Evolutionary conservation across 2,888 invertebrate species (phyloP), one percentile per base, ranked within the genome.

Genomic region (Anagyrus pseudococci): DNA sequence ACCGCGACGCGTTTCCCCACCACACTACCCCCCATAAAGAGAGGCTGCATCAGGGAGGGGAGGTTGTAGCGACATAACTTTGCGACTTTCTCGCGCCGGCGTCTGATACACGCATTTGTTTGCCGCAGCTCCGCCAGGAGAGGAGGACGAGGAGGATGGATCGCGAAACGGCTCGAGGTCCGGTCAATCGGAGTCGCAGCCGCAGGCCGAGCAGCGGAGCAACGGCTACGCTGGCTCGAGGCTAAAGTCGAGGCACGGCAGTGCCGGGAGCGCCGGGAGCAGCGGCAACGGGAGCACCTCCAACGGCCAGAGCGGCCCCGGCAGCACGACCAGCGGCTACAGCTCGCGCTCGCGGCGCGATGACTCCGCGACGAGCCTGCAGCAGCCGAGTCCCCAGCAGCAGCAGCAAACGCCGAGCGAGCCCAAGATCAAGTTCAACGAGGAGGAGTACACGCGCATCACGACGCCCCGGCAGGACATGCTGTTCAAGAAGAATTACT

Each of bases 381-480:
- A 37, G 6, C 6, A 10, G 37, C 58, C 69, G 20, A 72, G 70
- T n/a, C n/a, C 68, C 71, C 8, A 22, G 22, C 20, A 15, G 25
- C 53, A 6, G 2, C 53, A 52, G 33, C 47, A 33, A 8, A 8
- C 8, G 17, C 37, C n/a, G 13, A 3, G 15, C 10, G 47, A 22
- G 13, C 15, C 22, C 10, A 55, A 53, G 40, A 22, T 84, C 68
- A 83, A 83, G 26, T 85, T 85, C 75, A 84, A 85, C 76, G 85
- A 85, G 79, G 87, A 88, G 76, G 88, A 88, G 81, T 89, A 89
- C 78, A 88, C 88, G 72, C 84, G 86, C 75, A 88, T 89, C 73
- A 88, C 88, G 58, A 88, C 89, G 43, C 89, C 89, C 26, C 82
- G 89, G 69, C 88, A 88, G 80, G 89, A 89, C 77, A 86, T 89